Evolutionary conservation across 2,797 vertebrate species (phyloP).

Genomic region (Loriculus beryllinus): DNA sequence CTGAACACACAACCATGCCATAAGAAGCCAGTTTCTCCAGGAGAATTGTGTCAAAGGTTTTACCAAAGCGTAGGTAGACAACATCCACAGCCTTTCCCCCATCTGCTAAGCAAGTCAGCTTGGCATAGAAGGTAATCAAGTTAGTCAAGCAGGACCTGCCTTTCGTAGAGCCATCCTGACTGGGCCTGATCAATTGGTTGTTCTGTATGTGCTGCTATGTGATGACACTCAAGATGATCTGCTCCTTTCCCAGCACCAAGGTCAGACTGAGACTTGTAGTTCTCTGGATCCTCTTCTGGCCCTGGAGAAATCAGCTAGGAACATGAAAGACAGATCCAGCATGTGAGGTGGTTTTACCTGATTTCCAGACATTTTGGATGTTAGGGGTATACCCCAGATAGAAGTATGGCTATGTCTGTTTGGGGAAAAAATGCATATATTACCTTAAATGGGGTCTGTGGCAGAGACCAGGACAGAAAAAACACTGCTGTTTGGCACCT

Average conservation of each 20-base stretch:
- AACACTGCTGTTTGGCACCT: background rate
- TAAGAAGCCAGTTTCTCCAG: background rate
- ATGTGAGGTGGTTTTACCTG: background rate
- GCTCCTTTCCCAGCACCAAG: background rate
- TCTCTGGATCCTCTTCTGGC: background rate
- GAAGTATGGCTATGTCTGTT: background rate
- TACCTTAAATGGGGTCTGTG: background rate
- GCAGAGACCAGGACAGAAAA: background rate
- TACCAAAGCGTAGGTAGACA: background rate
- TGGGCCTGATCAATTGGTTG: background rate
- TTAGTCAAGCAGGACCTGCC: background rate
- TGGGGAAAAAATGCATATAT: rapidly evolving
- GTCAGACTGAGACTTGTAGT: background rate
- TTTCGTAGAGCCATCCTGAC: background rate
- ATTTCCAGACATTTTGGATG: background rate
- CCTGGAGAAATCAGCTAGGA: background rate
- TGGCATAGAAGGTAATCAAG: background rate
- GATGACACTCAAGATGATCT: background rate
- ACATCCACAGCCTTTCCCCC: background rate
- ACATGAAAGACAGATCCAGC: background rate
- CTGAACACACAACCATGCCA: background rate
- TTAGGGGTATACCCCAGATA: rapidly evolving
- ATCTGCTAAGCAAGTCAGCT: background rate
- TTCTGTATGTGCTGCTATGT: background rate
- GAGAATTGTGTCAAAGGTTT: background rate